These are phyloP conservation scores for Steromphala cineraria DNA, from an alignment of 2,888 invertebrate species.

Conservation along the genomic window DNA sequence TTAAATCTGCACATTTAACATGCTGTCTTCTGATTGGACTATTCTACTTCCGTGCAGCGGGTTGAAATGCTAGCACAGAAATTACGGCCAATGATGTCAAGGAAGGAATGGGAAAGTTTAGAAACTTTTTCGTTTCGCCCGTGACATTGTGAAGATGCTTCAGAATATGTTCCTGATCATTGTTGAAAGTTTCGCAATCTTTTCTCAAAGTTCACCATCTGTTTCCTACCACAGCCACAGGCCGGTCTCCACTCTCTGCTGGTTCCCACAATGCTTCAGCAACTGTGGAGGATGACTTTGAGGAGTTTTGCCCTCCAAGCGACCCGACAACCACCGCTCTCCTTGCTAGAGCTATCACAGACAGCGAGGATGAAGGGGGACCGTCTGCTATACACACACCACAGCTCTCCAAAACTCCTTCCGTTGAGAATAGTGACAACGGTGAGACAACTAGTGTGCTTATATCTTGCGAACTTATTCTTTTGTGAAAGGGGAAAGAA, in stretches of 20 bases:
- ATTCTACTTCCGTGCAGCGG: no score
- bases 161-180: not conserved
- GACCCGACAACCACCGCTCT: constrained; percentile 65
- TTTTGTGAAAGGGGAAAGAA: no score
- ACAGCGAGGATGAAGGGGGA: constrained; percentile 69
- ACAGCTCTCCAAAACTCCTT: constrained; percentile 60
- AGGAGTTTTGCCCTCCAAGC: constrained; percentile 28
- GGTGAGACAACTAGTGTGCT: no score
- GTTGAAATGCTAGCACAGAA: no score
- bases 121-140: no score
- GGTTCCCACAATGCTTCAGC: not conserved
- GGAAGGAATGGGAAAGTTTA: no score
- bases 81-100: no score
- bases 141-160: no score
- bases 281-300: not conserved
- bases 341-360: constrained; percentile 68
- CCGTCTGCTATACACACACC: constrained; percentile 54
- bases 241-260: not conserved
- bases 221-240: not conserved
- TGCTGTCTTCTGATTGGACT: no score
- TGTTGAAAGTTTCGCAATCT: not conserved
- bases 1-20: no score
- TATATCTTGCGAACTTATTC: no score
- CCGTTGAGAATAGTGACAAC: constrained; percentile 58
- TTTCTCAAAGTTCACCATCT: not conserved